These are phyloP conservation scores for Fistularia tabacaria DNA, from an alignment of 2,797 vertebrate genomes.

Conservation along the genomic window DNA sequence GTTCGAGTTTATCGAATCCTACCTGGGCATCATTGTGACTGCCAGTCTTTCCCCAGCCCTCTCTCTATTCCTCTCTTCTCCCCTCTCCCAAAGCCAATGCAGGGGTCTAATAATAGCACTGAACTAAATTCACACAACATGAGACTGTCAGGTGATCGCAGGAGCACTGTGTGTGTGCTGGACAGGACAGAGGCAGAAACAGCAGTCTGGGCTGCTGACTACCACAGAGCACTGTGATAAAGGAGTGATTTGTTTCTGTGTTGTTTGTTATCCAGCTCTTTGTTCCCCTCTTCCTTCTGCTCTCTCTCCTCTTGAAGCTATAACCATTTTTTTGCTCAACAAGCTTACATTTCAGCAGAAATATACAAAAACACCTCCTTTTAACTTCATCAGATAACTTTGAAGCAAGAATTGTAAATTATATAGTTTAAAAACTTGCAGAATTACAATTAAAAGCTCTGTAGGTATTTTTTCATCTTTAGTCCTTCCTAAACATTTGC, in stretches of 20 bases:
- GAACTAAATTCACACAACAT: constrained; percentile 91
- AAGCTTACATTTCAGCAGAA: too few relatives aligned
- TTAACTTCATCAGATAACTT: too few relatives aligned
- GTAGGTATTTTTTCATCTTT: too few relatives aligned
- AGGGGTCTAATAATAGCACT: constrained; percentile 89
- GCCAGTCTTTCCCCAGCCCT: constrained; percentile 64
- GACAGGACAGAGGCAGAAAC: constrained; percentile 56
- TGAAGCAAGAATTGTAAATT: too few relatives aligned
- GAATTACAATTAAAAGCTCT: too few relatives aligned
- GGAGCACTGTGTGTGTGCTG: constrained; percentile 62
- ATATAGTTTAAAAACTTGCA: too few relatives aligned
- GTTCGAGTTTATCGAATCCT: constrained; percentile 63
- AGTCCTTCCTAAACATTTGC: too few relatives aligned
- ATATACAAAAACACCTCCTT: too few relatives aligned
- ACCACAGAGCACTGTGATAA: constrained; percentile 50
- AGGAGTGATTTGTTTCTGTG: constrained; percentile 47
- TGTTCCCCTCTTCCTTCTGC: constrained; percentile 26
- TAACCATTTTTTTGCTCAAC: background rate
- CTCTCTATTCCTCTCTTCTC: constrained; percentile 16
- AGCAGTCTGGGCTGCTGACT: constrained; percentile 42
- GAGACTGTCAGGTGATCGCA: constrained; percentile 91
- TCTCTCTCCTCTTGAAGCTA: background rate
- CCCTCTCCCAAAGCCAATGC: constrained; percentile 67
- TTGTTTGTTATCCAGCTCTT: constrained; percentile 38
- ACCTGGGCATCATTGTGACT: constrained; percentile 82